Evolutionary conservation across 2,113 vertebrate genomes (phyloP).

Genomic region (Colistium nudipinnis): DNA sequence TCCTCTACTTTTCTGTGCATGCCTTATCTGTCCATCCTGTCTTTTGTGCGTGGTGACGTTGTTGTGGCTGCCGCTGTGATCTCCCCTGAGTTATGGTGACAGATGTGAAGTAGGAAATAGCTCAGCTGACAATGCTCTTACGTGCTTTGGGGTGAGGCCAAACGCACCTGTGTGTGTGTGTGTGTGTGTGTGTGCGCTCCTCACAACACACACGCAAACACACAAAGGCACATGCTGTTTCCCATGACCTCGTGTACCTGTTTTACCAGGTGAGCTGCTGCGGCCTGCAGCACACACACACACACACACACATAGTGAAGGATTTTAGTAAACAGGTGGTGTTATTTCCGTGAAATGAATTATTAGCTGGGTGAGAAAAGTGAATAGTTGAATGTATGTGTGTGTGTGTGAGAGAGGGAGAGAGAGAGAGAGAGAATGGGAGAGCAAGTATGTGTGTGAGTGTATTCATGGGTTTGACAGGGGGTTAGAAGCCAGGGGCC

Average conservation of each 20-base stretch:
- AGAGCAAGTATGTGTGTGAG: constrained; percentile 31
- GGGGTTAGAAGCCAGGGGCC: constrained; percentile 68
- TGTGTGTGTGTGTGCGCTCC: too few species aligned
- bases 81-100: constrained; percentile 47
- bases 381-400: constrained; percentile 41
- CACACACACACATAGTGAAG: constrained; percentile 2
- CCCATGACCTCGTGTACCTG: constrained; percentile 47
- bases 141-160: constrained; percentile 31
- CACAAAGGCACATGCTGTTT: constrained; percentile 21
- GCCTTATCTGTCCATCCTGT: constrained; percentile 50
- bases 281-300: constrained; percentile 1
- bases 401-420: constrained; percentile 24
- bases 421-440: constrained; percentile 3
- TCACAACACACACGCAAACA: constrained; percentile 5
- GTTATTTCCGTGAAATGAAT: constrained; percentile 44
- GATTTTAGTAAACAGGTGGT: constrained; percentile 54
- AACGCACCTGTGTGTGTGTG: constrained; percentile 63
- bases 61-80: constrained; percentile 46
- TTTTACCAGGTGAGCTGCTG: constrained; percentile 43
- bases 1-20: constrained; percentile 32
- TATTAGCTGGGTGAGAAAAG: constrained; percentile 11
- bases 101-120: constrained; percentile 43
- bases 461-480: constrained; percentile 46
- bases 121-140: not conserved
- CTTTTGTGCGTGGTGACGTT: constrained; percentile 47